Conservation (phyloP, 2,888 invertebrate species). For the Melanotus villosus region DNA sequence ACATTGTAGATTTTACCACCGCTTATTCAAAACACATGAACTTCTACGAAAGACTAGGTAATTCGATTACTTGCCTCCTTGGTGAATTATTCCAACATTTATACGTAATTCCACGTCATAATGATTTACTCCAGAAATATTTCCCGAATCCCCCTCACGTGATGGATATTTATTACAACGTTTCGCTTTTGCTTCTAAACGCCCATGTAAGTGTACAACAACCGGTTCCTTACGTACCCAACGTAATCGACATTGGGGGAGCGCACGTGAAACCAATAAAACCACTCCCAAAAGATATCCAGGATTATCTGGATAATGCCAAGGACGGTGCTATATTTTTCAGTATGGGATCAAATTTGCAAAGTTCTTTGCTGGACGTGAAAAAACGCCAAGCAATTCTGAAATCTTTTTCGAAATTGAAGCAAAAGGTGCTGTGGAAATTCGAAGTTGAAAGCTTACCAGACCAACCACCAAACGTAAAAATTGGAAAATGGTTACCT, state of each 20-base stretch:
- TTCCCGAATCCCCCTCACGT: slow-evolving; percentile 46
- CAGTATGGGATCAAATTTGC: slow-evolving; percentile 63
- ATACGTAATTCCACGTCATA: slow-evolving; percentile 37
- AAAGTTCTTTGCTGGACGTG: slow-evolving; percentile 55
- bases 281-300: slow-evolving; percentile 53
- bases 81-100: slow-evolving; percentile 15
- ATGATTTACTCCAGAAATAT: slow-evolving; percentile 42
- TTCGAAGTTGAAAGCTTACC: slow-evolving; percentile 54
- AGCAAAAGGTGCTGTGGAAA: slow-evolving; percentile 64
- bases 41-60: slow-evolving; percentile 41
- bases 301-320: slow-evolving; percentile 59
- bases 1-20: slow-evolving; percentile 66
- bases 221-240: slow-evolving; percentile 49
- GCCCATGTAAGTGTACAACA: slow-evolving; percentile 43
- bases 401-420: slow-evolving; percentile 60
- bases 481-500: slow-evolving; percentile 39
- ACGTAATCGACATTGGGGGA: slow-evolving; percentile 52
- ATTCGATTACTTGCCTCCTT: slow-evolving; percentile 15
- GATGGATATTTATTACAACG: slow-evolving; percentile 47
- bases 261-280: slow-evolving; percentile 46
- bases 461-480: slow-evolving; percentile 29
- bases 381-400: slow-evolving; percentile 56
- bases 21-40: slow-evolving; percentile 21
- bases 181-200: slow-evolving; percentile 49
- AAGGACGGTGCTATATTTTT: slow-evolving; percentile 62